phyloP scores from a whole-genome alignment of 2,888 invertebrate species.

The Drosophila neonasuta region DNA sequence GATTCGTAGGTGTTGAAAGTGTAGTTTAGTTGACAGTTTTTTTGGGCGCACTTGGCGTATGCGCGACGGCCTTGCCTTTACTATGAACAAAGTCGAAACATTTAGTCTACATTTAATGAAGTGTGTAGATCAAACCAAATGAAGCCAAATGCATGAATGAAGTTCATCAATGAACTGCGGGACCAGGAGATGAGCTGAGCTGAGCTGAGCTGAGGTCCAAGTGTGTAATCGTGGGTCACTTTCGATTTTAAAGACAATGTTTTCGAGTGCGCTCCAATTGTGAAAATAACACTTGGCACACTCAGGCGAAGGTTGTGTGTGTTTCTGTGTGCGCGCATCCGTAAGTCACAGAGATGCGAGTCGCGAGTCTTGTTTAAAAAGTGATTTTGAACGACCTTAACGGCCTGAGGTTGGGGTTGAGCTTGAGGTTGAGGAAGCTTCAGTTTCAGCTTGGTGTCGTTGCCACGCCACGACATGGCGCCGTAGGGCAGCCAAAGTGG shows the following conservation, averaged over 20 bases:
- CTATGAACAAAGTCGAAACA: slow-evolving; percentile 15
- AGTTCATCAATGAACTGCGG: slow-evolving; percentile 58
- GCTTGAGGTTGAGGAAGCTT: slow-evolving; percentile 40
- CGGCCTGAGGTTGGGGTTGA: slow-evolving; percentile 17
- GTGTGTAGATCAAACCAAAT: background rate
- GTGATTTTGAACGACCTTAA: slow-evolving; percentile 47
- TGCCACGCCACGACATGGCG: slow-evolving; percentile 40
- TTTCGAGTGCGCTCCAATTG: slow-evolving; percentile 72
- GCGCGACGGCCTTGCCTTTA: slow-evolving; percentile 45
- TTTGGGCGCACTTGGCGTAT: slow-evolving; percentile 29
- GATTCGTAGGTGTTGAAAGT: slow-evolving; percentile 70
- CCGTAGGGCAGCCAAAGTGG: slow-evolving; percentile 9
- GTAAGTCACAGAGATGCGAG: slow-evolving; percentile 23
- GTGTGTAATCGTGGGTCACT: slow-evolving; percentile 75
- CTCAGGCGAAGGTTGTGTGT: slow-evolving; percentile 67
- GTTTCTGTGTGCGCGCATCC: slow-evolving; percentile 33
- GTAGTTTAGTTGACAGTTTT: slow-evolving; percentile 66
- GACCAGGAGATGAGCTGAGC: background rate
- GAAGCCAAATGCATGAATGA: slow-evolving; percentile 53
- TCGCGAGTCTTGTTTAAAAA: slow-evolving; percentile 12
- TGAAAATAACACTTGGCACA: slow-evolving; percentile 74
- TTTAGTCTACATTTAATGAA: background rate
- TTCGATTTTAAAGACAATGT: slow-evolving; percentile 70
- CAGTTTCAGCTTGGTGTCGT: slow-evolving; percentile 36
- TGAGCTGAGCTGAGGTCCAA: slow-evolving; percentile 21